These are phyloP conservation scores for Zaprionus davidi DNA, from an alignment of 1,140 invertebrate genomes.

Conservation along the genomic window DNA sequence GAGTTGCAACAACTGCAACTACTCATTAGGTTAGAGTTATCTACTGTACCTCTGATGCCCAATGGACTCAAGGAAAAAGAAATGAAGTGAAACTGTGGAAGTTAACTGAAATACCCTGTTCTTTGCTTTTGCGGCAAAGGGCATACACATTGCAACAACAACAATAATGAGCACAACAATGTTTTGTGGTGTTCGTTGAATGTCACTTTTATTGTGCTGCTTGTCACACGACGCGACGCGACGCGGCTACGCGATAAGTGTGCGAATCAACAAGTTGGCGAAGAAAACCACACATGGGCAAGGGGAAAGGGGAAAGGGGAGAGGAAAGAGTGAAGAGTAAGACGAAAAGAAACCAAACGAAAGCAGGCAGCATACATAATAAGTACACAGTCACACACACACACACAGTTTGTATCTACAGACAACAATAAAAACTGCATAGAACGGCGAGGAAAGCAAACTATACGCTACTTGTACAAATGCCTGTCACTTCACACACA, in stretches of 20 bases:
- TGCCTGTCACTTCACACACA: neutral
- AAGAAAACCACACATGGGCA: constrained; percentile 22
- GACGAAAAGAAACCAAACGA: neutral
- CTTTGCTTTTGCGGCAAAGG: neutral
- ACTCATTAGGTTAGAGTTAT: no score
- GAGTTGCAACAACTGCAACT: no score
- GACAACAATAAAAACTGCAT: neutral
- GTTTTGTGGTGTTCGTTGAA: constrained; percentile 4
- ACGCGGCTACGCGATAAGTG: constrained; percentile 47
- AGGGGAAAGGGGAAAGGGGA: neutral
- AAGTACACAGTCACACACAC: neutral
- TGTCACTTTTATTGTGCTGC: constrained; percentile 37
- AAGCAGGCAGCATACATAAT: constrained; percentile 11
- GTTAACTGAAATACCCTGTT: neutral
- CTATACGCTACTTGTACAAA: constrained; percentile 1
- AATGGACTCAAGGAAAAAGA: neutral
- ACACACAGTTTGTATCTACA: neutral
- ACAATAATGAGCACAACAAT: constrained; percentile 1
- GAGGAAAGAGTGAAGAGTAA: neutral
- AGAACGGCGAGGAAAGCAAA: constrained; percentile 10
- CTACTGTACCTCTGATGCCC: no score
- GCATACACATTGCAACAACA: neutral
- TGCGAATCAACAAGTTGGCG: constrained; percentile 68
- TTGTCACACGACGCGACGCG: constrained; percentile 39
- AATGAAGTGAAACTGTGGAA: neutral